Base-by-base conservation (phyloP, 2,888 invertebrate species). In the Hemistola chrysoprasaria region DNA sequence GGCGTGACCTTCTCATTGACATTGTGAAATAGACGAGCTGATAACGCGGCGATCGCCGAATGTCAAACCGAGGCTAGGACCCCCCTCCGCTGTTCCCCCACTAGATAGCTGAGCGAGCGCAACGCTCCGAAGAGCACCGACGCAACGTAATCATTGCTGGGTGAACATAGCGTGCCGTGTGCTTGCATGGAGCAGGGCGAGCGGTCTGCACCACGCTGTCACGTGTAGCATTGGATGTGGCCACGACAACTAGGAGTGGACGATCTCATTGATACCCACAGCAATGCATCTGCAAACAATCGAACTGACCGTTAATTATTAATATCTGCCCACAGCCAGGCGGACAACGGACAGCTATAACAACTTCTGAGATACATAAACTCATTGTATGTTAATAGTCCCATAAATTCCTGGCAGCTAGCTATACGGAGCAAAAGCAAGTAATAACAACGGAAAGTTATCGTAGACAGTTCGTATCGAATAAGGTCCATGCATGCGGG, bases 1-100 rank as follows among this genome's bases (percentile, higher is more conserved):
- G 74, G 72, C 67, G 77, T 81, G 87, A 85, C 88, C 88, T 88
- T 88, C 87, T 88, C 87, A 87, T 88, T 88, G 88, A 88, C 88
- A 88, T 88, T 88, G 88, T 88, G 87, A 84, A 88, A 88, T 87
- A 86, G 82, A 80, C 78, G 73, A 78, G 75, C 76, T 87, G 87
- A 87, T 87, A 86, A 86, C 82, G 70, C 74, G 65, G 68, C 76
- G 84, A 86, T 77, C 82, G 74, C 73, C 82, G 85, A 87, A 87
- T 86, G 87, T 86, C 87, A 86, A 65, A 65, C 62, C 86, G 82
- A 85, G 84, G 84, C 82, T 82, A 79, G 73, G 72, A 67, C 72
- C 78, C 85, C 85, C 78, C 74, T 65, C 76, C 63, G 59, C 52
- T 47, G 46, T 36, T 53, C 57, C 68, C 71, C 78, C 74, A 72